Evolutionary conservation across 2,888 invertebrate species (phyloP).

Genomic region (Sarcophaga subvicina): DNA sequence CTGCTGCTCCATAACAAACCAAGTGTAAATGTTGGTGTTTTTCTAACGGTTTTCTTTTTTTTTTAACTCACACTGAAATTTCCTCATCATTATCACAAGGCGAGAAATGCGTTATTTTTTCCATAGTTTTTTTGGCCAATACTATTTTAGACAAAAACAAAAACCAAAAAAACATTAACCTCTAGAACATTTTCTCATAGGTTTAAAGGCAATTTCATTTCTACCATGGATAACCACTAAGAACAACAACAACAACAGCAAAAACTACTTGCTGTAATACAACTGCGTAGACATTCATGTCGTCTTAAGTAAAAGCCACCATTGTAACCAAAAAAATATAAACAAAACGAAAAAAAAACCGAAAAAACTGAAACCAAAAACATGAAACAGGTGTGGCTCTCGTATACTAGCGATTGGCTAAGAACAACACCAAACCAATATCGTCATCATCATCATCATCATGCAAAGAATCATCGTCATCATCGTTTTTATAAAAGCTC

Average conservation of each 20-base stretch:
- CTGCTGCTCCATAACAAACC: constrained; percentile 15
- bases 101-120: constrained; percentile 61
- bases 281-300: constrained; percentile 68
- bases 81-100: constrained; percentile 57
- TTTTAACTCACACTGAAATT: neutral
- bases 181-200: constrained; percentile 67
- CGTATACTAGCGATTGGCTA: constrained; percentile 58
- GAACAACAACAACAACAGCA: neutral
- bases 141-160: constrained; percentile 18
- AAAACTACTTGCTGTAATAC: neutral
- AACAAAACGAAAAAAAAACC: constrained; percentile 4
- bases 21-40: constrained; percentile 63
- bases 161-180: constrained; percentile 41
- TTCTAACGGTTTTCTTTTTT: constrained; percentile 54
- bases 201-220: constrained; percentile 27
- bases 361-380: constrained; percentile 36
- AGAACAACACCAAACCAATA: constrained; percentile 46
- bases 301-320: constrained; percentile 53
- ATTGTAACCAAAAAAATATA: constrained; percentile 31
- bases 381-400: constrained; percentile 73
- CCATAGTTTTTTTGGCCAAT: neutral
- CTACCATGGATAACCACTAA: neutral
- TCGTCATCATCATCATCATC: constrained; percentile 22
- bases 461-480: constrained; percentile 54
- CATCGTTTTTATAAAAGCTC: constrained; percentile 1